Conservation (phyloP, 2,113 vertebrate genomes). For the Paramisgurnus dabryanus region DNA sequence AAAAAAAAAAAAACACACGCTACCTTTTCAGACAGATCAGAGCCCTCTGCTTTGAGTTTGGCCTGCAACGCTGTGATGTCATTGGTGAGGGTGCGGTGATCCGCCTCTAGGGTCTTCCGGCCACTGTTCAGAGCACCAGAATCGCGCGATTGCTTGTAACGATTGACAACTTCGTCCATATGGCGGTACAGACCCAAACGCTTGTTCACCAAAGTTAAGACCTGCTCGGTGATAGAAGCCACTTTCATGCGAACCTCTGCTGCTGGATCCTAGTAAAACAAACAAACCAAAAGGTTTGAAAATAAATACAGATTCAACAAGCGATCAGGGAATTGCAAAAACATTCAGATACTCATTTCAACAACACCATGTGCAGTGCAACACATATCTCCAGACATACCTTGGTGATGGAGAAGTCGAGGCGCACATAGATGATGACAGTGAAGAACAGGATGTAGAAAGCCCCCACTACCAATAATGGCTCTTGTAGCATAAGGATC, state of each 20-base stretch:
- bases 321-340: too few relatives aligned
- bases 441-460: constrained; percentile 99
- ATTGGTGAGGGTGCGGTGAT: constrained; percentile 87
- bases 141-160: constrained; percentile 94
- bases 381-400: constrained; percentile 65
- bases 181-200: constrained; percentile 93
- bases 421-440: constrained; percentile 92
- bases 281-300: not conserved
- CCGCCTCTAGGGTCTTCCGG: constrained; percentile 88
- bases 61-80: constrained; percentile 90
- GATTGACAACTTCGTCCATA: constrained; percentile 94
- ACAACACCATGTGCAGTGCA: not conserved
- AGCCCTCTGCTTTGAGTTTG: constrained; percentile 92
- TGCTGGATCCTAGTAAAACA: constrained; percentile 84
- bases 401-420: constrained; percentile 99
- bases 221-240: constrained; percentile 97
- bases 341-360: not conserved
- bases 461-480: constrained; percentile 91
- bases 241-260: constrained; percentile 98
- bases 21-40: constrained; percentile 93
- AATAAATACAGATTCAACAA: not conserved
- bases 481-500: constrained; percentile 97
- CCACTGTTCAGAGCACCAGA: constrained; percentile 87
- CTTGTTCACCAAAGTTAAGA: constrained; percentile 94
- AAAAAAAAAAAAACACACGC: not conserved